phyloP scores from a whole-genome alignment of 2,888 invertebrate species.

The Dusona sp. region DNA sequence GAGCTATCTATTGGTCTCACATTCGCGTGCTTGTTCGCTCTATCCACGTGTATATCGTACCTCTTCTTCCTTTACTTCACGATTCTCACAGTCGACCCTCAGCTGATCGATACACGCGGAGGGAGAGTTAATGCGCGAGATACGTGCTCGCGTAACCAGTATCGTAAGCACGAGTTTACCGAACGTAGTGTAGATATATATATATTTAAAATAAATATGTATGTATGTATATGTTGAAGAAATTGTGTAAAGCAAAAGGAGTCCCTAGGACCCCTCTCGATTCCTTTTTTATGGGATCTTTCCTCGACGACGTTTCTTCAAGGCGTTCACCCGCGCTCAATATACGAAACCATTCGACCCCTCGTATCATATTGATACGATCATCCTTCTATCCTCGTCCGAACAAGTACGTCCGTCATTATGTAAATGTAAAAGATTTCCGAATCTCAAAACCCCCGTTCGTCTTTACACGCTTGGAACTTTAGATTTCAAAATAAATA shows the following conservation, averaged over 20 bases:
- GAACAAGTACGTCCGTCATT: background rate
- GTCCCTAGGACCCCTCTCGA: slow-evolving; percentile 10
- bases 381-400: background rate
- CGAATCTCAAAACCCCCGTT: background rate
- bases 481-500: background rate
- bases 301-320: slow-evolving; percentile 1
- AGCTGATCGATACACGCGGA: slow-evolving; percentile 58
- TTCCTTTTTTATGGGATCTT: slow-evolving; percentile 35
- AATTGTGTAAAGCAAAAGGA: slow-evolving; percentile 14
- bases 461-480: background rate
- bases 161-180: slow-evolving; percentile 44
- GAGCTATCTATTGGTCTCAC: background rate
- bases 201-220: slow-evolving; percentile 17
- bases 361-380: slow-evolving; percentile 20
- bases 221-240: background rate
- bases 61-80: slow-evolving; percentile 23
- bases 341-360: slow-evolving; percentile 28
- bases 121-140: slow-evolving; percentile 28
- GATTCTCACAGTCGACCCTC: slow-evolving; percentile 52
- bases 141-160: slow-evolving; percentile 57
- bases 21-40: slow-evolving; percentile 18
- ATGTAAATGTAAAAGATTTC: slow-evolving; percentile 31
- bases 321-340: slow-evolving; percentile 19
- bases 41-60: slow-evolving; percentile 27
- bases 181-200: background rate